phyloP scores from a whole-genome alignment of 2,797 vertebrate genomes.

The Micrastur ruficollis region DNA sequence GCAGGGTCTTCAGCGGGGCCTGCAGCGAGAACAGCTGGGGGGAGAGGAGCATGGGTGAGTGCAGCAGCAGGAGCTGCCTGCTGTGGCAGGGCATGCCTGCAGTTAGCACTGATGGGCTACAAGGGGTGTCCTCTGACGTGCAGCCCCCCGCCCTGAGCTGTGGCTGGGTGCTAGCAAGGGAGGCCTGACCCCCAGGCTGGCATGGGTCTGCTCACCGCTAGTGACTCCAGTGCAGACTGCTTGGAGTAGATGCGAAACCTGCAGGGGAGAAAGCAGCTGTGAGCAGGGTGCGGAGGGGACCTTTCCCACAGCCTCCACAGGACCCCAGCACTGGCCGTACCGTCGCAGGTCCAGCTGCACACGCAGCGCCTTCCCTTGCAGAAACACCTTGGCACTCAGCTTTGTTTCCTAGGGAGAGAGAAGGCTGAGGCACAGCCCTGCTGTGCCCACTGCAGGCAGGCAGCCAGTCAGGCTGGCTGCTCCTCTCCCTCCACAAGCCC shows the following conservation, averaged over 20 bases:
- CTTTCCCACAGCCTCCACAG: rapidly evolving
- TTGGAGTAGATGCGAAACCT: constrained; percentile 97
- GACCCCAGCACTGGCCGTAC: constrained; percentile 46
- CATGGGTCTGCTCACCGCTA: constrained; percentile 80
- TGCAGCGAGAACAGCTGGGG: constrained; percentile 90
- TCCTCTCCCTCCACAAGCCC: not conserved
- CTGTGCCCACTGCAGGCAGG: not conserved
- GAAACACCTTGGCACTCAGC: constrained; percentile 84
- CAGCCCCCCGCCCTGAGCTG: rapidly evolving
- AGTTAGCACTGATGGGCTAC: rapidly evolving
- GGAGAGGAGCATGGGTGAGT: not conserved
- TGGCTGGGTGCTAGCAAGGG: not conserved
- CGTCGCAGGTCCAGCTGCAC: constrained; percentile 87
- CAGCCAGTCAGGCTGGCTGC: not conserved
- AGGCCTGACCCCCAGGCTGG: rapidly evolving
- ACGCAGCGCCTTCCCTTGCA: constrained; percentile 84
- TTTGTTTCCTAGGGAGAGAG: constrained; percentile 65
- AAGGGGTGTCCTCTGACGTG: too few relatives aligned
- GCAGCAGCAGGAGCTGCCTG: not conserved
- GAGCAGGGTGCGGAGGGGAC: rapidly evolving
- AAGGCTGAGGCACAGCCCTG: rapidly evolving
- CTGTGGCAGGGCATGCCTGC: too few relatives aligned
- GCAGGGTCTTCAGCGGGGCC: constrained; percentile 87
- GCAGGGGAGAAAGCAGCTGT: not conserved
- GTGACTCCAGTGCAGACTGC: constrained; percentile 90